Evolutionary conservation across 2,113 vertebrate species (phyloP), one percentile per base, ranked within the genome.

Genomic region (Sterrhoptilus dennistouni): DNA sequence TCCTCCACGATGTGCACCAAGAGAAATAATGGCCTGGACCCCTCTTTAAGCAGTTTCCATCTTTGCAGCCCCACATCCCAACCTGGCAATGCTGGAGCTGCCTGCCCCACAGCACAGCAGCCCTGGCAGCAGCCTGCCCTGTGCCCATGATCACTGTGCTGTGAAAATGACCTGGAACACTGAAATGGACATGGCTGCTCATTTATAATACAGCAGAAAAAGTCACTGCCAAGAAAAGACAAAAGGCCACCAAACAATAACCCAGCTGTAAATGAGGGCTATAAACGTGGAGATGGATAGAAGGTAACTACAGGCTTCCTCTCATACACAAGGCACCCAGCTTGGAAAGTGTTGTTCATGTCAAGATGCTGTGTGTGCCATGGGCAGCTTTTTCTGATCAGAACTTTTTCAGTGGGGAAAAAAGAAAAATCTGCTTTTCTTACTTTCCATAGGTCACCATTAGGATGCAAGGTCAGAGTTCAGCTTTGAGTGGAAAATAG

Each of bases 141-240:
- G 57, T 85, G 83, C 78, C 78, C 59, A 2, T 89, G 89, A 82
- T 61, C 91, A 84, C 63, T 9, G 54, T 79, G 23, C 86, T 91
- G 77, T 95, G 86, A 95, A 60, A 83, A 72, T 85, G 83, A 91
- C 91, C 96, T 54, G 86, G 61, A 89, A 63, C 54, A 40, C 6
- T 21, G 56, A 27, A 74, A 14, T 31, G 77, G 85, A 33, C 68
- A 10, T 0, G 5, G 63, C 63, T 79, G 83, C 77, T 74, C 40
- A 0, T 61, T 92, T 85, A 44, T 47, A 44, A 63, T 75, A 36
- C 3, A 56, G 79, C 45, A 94, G 61, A 61, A 95, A 87, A 89
- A 74, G 49, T 45, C 83, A 21, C 71, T 93, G 83, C 88, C 95
- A 92, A 57, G 78, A 78, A 74, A 83, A 69, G 42, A 81, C 45